phyloP scores from a whole-genome alignment of 2,113 vertebrate species.

The Leptobrachium leishanense region DNA sequence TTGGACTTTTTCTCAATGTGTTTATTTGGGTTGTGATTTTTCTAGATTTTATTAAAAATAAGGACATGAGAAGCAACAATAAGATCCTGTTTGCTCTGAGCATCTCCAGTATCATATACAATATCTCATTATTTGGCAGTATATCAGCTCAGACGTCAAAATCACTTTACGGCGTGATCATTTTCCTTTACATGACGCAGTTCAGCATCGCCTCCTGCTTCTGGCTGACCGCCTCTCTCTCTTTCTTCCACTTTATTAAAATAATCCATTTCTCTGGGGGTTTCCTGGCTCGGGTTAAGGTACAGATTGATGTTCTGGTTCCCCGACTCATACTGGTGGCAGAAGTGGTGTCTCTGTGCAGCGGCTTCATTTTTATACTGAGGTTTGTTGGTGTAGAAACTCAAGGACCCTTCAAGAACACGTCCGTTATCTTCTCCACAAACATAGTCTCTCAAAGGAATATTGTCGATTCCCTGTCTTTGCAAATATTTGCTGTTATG shows the following conservation, averaged over 20 bases:
- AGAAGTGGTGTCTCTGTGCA: neutral
- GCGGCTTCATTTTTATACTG: neutral
- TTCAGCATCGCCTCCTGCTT: neutral
- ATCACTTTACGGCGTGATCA: too few relatives aligned
- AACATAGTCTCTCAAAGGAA: neutral
- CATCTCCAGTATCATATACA: neutral
- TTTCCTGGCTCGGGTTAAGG: neutral
- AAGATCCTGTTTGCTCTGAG: slow-evolving; percentile 11
- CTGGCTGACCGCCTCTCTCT: neutral
- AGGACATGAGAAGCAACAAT: neutral
- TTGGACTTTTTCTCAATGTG: neutral
- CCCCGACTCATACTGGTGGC: neutral
- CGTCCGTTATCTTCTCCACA: neutral
- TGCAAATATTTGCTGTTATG: neutral
- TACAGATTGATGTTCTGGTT: neutral
- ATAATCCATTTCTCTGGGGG: neutral
- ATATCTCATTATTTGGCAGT: too few relatives aligned
- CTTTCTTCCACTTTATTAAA: slow-evolving; percentile 13
- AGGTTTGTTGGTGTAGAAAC: neutral
- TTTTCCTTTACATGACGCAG: neutral
- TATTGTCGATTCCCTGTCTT: neutral
- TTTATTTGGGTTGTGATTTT: neutral
- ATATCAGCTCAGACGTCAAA: too few relatives aligned
- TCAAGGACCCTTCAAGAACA: neutral
- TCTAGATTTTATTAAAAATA: neutral